These are phyloP conservation scores for Merodon equestris DNA, from an alignment of 2,888 invertebrate genomes.

Conservation along the genomic window DNA sequence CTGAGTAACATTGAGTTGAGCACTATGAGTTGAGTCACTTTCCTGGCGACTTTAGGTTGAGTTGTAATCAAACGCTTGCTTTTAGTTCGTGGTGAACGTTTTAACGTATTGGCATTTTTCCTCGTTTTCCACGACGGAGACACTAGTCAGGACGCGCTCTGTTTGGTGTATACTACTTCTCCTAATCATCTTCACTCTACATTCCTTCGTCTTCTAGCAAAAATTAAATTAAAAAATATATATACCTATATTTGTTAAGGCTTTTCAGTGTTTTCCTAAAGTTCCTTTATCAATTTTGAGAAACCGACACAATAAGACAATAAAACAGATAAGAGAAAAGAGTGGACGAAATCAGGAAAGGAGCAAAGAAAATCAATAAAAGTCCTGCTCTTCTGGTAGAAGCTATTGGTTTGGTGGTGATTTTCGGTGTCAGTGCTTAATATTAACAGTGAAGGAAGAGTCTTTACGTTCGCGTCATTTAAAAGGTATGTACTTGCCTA, in stretches of 20 bases:
- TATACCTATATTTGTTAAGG: background rate
- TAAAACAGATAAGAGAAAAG: too few relatives aligned
- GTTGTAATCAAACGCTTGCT: constrained; percentile 28
- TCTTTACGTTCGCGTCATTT: background rate
- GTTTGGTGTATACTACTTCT: constrained; percentile 12
- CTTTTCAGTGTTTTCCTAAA: background rate
- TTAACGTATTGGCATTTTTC: constrained; percentile 55
- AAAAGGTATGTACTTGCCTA: constrained; percentile 49
- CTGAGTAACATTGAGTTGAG: constrained; percentile 37
- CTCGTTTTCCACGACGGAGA: constrained; percentile 8
- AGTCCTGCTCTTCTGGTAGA: constrained; percentile 20
- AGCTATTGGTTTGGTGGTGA: constrained; percentile 7
- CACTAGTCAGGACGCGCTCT: constrained; percentile 29
- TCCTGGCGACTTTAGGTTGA: constrained; percentile 15
- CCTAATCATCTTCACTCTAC: background rate
- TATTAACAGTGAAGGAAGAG: constrained; percentile 24
- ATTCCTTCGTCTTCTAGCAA: background rate
- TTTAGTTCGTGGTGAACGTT: constrained; percentile 61
- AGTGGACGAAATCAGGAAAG: background rate
- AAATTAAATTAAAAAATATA: too few relatives aligned
- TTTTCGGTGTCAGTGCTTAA: constrained; percentile 37
- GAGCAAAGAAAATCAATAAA: constrained; percentile 61
- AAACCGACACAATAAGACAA: too few relatives aligned
- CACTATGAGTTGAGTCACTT: constrained; percentile 35
- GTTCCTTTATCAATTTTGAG: too few relatives aligned